Conservation (phyloP, 2,797 vertebrate genomes). For the Chelonia mydas region DNA sequence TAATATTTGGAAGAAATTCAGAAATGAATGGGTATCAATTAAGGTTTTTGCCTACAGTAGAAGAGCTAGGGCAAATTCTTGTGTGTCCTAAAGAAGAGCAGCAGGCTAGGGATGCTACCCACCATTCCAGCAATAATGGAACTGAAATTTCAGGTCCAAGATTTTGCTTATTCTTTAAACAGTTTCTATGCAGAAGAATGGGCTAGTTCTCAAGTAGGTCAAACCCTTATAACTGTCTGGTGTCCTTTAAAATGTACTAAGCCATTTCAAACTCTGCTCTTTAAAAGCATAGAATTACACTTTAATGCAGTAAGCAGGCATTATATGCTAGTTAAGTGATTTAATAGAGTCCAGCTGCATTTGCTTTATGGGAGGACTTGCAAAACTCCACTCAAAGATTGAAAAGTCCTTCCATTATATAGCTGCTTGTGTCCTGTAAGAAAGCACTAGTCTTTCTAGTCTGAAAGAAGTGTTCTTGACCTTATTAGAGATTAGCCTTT, state of each 20-base stretch:
- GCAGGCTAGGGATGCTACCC: neutral
- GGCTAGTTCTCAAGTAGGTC: neutral
- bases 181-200: neutral
- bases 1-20: conserved; percentile 1
- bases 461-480: neutral
- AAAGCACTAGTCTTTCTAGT: neutral
- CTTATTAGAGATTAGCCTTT: neutral
- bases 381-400: neutral
- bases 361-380: neutral
- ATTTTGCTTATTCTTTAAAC: neutral
- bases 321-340: neutral
- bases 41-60: neutral
- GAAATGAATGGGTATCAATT: neutral
- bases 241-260: conserved; percentile 14
- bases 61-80: neutral
- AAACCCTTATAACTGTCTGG: neutral
- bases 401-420: neutral
- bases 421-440: neutral
- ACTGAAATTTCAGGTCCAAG: neutral
- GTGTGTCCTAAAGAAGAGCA: neutral
- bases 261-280: neutral
- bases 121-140: neutral
- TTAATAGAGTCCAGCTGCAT: neutral
- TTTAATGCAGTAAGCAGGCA: neutral
- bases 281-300: neutral